These are phyloP conservation scores for Anodontia alba DNA, from an alignment of 2,888 invertebrate genomes.

Conservation along the genomic window DNA sequence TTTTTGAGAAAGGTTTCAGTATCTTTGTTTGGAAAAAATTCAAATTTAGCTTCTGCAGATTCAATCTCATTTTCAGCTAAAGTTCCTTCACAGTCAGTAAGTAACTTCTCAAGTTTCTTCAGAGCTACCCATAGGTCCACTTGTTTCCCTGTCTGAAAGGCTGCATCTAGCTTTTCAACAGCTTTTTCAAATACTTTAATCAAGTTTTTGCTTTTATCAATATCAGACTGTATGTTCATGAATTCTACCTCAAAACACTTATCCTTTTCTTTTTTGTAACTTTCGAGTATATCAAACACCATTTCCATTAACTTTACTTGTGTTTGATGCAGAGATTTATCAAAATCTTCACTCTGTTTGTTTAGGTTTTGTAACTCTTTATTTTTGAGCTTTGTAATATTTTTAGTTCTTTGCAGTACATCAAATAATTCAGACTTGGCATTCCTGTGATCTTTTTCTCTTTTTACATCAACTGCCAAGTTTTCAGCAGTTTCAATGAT, in stretches of 20 bases:
- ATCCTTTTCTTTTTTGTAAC: slow-evolving; percentile 46
- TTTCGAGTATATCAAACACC: slow-evolving; percentile 40
- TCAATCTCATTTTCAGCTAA: background rate
- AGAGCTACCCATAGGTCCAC: slow-evolving; percentile 43
- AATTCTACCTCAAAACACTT: slow-evolving; percentile 38
- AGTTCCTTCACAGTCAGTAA: slow-evolving; percentile 35
- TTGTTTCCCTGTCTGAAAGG: slow-evolving; percentile 35
- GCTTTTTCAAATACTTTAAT: slow-evolving; percentile 31
- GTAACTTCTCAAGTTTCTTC: slow-evolving; percentile 44
- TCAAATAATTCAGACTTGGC: slow-evolving; percentile 39
- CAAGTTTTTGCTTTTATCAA: slow-evolving; percentile 24
- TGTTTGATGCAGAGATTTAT: slow-evolving; percentile 28
- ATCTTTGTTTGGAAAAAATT: slow-evolving; percentile 44
- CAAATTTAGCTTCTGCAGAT: slow-evolving; percentile 34
- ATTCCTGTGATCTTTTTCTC: slow-evolving; percentile 36
- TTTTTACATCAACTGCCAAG: slow-evolving; percentile 30
- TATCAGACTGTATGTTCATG: slow-evolving; percentile 39
- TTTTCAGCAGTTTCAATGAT: slow-evolving; percentile 36
- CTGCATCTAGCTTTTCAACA: slow-evolving; percentile 31
- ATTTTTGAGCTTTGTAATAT: slow-evolving; percentile 28
- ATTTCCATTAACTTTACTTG: slow-evolving; percentile 40
- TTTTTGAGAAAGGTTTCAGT: slow-evolving; percentile 34
- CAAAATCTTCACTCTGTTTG: slow-evolving; percentile 41
- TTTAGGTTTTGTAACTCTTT: slow-evolving; percentile 40
- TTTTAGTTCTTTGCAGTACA: slow-evolving; percentile 37